Conservation (phyloP, 2,888 invertebrate species). For the Euclidia mi region DNA sequence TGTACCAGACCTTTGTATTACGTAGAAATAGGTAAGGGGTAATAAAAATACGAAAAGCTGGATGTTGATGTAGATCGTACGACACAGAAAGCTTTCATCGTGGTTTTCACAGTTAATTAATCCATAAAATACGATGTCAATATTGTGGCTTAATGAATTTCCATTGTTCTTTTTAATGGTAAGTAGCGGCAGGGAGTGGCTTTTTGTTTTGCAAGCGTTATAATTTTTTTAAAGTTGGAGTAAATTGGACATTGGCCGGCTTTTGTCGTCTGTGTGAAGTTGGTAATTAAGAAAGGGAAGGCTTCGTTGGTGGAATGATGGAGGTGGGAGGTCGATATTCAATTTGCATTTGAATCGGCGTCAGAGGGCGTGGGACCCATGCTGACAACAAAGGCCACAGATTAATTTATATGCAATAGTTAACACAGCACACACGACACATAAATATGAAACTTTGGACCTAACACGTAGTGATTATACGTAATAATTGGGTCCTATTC, state of each 20-base stretch:
- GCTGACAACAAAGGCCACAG: constrained; percentile 61
- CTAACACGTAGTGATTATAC: constrained; percentile 21
- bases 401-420: constrained; percentile 68
- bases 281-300: constrained; percentile 64
- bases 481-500: constrained; percentile 24
- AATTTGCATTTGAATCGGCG: constrained; percentile 75
- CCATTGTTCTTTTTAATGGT: constrained; percentile 10
- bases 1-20: no score
- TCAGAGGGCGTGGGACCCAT: constrained; percentile 49
- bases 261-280: constrained; percentile 58
- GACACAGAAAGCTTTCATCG: background rate
- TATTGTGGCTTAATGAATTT: constrained; percentile 7
- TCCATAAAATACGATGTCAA: background rate
- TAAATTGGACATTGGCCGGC: constrained; percentile 59
- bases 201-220: constrained; percentile 9
- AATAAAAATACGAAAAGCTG: background rate
- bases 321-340: constrained; percentile 68
- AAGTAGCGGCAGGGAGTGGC: background rate
- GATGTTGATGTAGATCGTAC: background rate
- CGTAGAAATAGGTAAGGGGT: no score
- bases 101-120: constrained; percentile 2
- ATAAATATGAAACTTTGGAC: constrained; percentile 43
- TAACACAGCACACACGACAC: constrained; percentile 43
- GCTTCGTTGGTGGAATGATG: constrained; percentile 51
- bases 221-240: constrained; percentile 45